Evolutionary conservation across 37 sponge, comb jelly and placozoan genomes (phyloP).

Genomic region (Oopsacas minuta): DNA sequence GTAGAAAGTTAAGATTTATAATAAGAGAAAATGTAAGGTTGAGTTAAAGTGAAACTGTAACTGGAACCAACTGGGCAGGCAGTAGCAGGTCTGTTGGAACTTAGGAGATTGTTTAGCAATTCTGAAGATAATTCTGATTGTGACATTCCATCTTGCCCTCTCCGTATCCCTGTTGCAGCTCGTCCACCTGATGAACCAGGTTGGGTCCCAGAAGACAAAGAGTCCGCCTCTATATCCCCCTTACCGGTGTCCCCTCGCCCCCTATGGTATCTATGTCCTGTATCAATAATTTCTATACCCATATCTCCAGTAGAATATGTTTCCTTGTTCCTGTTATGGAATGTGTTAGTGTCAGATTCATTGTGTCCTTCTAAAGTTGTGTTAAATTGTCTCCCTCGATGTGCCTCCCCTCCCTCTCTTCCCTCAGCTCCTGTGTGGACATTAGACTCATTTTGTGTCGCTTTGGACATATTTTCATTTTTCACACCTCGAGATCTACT

Average conservation of each 20-base stretch:
- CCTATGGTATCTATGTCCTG: background rate
- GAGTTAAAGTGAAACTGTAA: background rate
- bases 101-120: background rate
- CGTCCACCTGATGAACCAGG: too few species aligned
- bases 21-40: conserved; percentile 13
- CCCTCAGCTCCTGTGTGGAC: background rate
- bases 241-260: background rate
- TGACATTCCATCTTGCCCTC: background rate
- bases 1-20: background rate
- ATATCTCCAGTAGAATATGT: too few species aligned
- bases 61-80: background rate
- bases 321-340: too few species aligned
- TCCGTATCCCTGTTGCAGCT: background rate
- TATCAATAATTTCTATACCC: background rate
- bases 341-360: too few species aligned
- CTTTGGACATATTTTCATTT: too few species aligned
- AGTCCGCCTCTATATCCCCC: too few species aligned
- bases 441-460: too few species aligned
- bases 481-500: too few species aligned
- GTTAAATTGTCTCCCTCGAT: background rate
- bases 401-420: background rate
- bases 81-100: background rate
- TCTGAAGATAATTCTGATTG: background rate
- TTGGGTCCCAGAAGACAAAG: too few species aligned
- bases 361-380: background rate